Evolutionary conservation across 1,140 invertebrate species (phyloP), one percentile per base, ranked within the genome.

Genomic region (Diorhabda elongata): DNA sequence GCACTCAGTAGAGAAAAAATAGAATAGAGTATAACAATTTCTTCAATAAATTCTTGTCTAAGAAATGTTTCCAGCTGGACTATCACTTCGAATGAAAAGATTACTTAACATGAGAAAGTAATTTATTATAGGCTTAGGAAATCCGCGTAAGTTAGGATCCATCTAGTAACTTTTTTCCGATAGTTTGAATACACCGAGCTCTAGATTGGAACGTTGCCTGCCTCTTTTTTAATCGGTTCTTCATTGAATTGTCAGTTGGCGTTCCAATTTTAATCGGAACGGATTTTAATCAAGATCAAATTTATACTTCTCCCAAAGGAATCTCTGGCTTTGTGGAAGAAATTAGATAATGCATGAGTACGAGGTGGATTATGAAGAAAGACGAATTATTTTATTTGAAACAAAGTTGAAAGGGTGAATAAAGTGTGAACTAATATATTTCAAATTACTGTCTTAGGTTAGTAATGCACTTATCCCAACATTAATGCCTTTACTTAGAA

Each of bases 41-140:
- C 26, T 26, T 26, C 26, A 26, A 26, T 26, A 26, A 26, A 26
- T 26, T 26, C 26, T 26, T 26, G 26, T 26, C 26, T 26, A 26
- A 26, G 26, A 26, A 26, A 26, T 26, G 26, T 1, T 26, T 26
- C 26, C 47, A 8, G 47, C 47, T 52, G 47, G 47, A 52, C 47
- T 52, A 52, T 52, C n/a, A 52, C 47, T 52, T 52, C 47, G n/a
- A 52, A 52, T 52, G n/a, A 52, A 52, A 52, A 52, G 47, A n/a
- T 52, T 52, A 6, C n/a, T 52, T 52, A 52, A 52, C n/a, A 52
- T n/a, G 47, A 8, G 47, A 52, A 52, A 52, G 47, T n/a, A 52
- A 52, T 52, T 52, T 52, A 52, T 52, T 52, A 52, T n/a, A 52
- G 47, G 47, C 47, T 52, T 52, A 52, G n/a, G 47, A 52, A 52